Evolutionary conservation across 2,113 vertebrate genomes (phyloP), one percentile per base, ranked within the genome.

Genomic region (Dipodomys merriami): DNA sequence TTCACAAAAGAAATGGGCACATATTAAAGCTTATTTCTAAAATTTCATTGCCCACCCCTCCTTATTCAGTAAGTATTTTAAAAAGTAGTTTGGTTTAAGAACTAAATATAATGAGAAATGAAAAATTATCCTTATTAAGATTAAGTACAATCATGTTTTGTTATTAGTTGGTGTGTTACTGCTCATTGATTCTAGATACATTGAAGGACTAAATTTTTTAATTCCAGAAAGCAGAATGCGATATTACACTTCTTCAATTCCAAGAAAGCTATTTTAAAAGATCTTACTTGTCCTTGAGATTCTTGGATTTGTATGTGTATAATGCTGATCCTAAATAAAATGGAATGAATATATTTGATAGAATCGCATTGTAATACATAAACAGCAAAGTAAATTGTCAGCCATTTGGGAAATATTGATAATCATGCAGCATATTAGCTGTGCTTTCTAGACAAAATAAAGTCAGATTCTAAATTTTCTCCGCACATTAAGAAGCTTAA

Each of bases 21-120:
- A 97, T 99, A 94, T 98, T 99, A 97, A 99, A 99, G 96, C 99
- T 99, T 95, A 96, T 99, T 94, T 99, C 99, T 95, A 99, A 98
- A 98, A 99, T 99, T 95, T 99, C 99, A 33, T 97, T 99, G 82
- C 99, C 99, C 96, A 99, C 99, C 62, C 99, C 99, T 91, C 99
- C 99, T 13, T 99, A 99, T 90, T 99, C 99, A 96, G 99, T 99
- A 99, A 99, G 99, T 99, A 98, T 96, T 29, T 86, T 64, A 95
- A 85, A 23, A 64, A 93, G 77, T 62, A 25, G 35, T 88, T 85
- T 91, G 81, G 19, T 84, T 94, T 44, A 86, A 82, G 76, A 57
- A 71, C 20, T 71, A 29, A 64, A 16, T 90, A 27, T 30, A 64
- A n/a, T 74, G 33, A 92, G 67, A 90, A 95, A 65, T 69, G 35